Base-by-base conservation (phyloP, 2,797 vertebrate species). In the Nothura maculosa region DNA sequence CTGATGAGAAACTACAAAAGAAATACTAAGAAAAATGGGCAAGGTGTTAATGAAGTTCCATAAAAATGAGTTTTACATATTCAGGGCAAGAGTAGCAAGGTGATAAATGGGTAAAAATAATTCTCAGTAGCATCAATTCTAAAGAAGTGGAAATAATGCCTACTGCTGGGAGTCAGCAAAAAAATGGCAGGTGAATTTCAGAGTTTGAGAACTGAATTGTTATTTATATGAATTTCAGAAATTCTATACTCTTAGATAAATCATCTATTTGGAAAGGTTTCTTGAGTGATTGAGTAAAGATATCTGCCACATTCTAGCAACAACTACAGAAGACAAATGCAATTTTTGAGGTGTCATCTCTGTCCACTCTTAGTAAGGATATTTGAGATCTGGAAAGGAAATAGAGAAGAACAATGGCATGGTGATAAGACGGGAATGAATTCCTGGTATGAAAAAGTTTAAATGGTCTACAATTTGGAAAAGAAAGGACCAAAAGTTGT, bases 401-500 rank as follows among this genome's bases (percentile, higher is more conserved):
- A 54, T 57, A 32, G 57, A 77, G 30, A 80, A 87, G 32, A 89
- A 68, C 67, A 87, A 90, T 82, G 61, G 80, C 61, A 34, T 45
- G 32, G 64, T 60, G 87, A 12, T 28, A 85, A 82, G 10, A 54
- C 27, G 82, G 40, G 64, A 72, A 82, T 82, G 20, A 80, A 90
- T 85, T 89, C 36, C 18, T 28, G 1, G 0, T 75, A 66, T 87
- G 62, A 76, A 82, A 61, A 89, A 94, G 76, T 75, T 75, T 83
- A 93, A 95, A 90, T 81, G 54, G 62, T 87, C 52, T 89, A 87
- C 64, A 93, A 89, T 81, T 72, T 12, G 0, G 61, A 90, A 92
- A 91, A 86, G 77, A 90, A 94, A 69, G 57, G 84, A 90, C 64
- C 82, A 84, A 87, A 89, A 75, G 57, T 90, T 86, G 20, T 24